Evolutionary conservation across 1,140 invertebrate genomes (phyloP).

Genomic region (Zaprionus africanus): DNA sequence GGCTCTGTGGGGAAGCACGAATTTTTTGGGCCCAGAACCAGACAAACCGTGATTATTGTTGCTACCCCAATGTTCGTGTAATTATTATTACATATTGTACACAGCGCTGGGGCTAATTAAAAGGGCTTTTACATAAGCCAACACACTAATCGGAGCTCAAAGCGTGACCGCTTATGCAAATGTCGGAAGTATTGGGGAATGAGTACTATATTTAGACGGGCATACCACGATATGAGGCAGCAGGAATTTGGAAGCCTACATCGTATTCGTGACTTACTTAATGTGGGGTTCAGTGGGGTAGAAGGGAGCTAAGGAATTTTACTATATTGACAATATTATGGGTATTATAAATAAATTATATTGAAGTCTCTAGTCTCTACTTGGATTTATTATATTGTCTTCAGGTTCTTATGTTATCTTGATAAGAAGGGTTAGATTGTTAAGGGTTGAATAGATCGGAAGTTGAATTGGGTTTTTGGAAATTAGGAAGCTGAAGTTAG

Average conservation of each 20-base stretch:
- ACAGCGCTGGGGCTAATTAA: neutral
- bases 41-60: slow-evolving; percentile 22
- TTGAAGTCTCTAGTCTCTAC: too few relatives aligned
- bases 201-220: neutral
- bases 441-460: too few relatives aligned
- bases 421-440: too few relatives aligned
- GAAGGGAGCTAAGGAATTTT: neutral
- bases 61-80: neutral
- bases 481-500: too few relatives aligned
- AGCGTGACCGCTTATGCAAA: slow-evolving; percentile 2
- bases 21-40: slow-evolving; percentile 23
- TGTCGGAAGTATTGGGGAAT: neutral
- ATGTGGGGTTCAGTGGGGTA: neutral
- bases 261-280: neutral
- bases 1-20: slow-evolving; percentile 45
- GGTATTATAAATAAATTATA: too few relatives aligned
- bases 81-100: neutral
- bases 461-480: too few relatives aligned
- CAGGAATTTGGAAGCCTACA: neutral
- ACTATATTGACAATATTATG: too few relatives aligned
- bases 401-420: too few relatives aligned
- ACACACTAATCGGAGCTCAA: neutral
- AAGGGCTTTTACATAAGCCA: slow-evolving; percentile 42
- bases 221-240: neutral
- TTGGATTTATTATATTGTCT: too few relatives aligned